Percentiles rank a stretch among this genome's conserved stretches.
Evolutionary conservation across 2,797 vertebrate genomes (phyloP).

Genomic region (Acomys russatus): DNA sequence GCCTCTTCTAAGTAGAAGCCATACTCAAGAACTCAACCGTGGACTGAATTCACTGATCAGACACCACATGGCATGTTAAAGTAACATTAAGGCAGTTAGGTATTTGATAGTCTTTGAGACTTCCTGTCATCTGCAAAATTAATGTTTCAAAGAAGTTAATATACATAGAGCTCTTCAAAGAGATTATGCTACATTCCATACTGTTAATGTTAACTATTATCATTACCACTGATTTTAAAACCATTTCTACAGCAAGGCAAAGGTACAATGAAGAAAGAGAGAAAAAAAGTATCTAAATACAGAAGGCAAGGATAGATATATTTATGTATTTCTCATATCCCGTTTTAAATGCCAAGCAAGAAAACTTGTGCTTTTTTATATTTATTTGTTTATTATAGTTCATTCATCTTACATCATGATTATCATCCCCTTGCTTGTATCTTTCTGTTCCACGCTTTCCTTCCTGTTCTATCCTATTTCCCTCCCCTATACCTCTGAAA

Average conservation of each 20-base stretch:
- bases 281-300: background rate
- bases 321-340: background rate
- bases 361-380: background rate
- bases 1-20: background rate
- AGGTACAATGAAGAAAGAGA: background rate
- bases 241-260: background rate
- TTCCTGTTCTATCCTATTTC: no score
- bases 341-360: conserved; percentile 27
- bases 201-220: conserved; percentile 20
- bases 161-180: background rate
- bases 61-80: background rate
- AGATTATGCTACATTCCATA: background rate
- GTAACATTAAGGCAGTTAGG: background rate
- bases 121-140: conserved; percentile 1
- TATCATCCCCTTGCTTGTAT: no score
- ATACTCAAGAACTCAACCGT: background rate
- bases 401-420: no score
- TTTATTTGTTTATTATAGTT: no score
- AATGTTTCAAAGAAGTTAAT: background rate
- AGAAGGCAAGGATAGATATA: background rate
- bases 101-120: background rate
- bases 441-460: no score
- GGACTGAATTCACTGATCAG: background rate
- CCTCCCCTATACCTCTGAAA: no score
- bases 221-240: background rate